Conservation (phyloP, 1,140 invertebrate species). For the Ditylenchus dipsaci region DNA sequence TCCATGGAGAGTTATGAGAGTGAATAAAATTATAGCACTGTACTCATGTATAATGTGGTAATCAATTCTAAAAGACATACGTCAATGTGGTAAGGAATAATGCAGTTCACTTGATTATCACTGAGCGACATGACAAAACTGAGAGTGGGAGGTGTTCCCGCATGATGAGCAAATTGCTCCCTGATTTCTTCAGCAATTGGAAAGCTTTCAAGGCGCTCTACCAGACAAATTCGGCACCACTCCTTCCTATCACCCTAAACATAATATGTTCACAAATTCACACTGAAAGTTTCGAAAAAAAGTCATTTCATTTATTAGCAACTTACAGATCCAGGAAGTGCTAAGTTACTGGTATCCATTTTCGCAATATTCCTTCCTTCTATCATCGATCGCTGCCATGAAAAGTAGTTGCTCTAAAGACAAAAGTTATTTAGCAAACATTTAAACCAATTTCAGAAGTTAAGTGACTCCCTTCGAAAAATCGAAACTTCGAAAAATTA, state of each 20-base stretch:
- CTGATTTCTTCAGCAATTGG: neutral
- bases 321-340: neutral
- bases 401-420: constrained; percentile 18
- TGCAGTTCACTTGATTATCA: constrained; percentile 19
- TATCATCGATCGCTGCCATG: constrained; percentile 11
- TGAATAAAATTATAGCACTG: too few species aligned
- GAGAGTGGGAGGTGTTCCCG: constrained; percentile 32
- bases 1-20: too few species aligned
- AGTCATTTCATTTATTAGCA: constrained; percentile 5
- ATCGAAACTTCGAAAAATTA: too few species aligned
- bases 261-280: too few species aligned
- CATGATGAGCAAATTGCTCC: constrained; percentile 7
- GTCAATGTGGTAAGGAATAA: constrained; percentile 11
- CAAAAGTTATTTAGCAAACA: neutral
- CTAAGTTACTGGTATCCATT: neutral
- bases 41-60: too few species aligned
- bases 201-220: neutral
- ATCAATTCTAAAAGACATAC: neutral
- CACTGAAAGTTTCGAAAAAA: too few species aligned
- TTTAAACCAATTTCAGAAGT: too few species aligned
- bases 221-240: constrained; percentile 17
- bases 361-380: neutral
- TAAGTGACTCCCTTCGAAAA: too few species aligned
- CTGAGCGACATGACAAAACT: constrained; percentile 4
- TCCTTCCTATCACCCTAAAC: constrained; percentile 12